Conservation (phyloP, 2,113 vertebrate genomes). For the Pionites leucogaster region DNA sequence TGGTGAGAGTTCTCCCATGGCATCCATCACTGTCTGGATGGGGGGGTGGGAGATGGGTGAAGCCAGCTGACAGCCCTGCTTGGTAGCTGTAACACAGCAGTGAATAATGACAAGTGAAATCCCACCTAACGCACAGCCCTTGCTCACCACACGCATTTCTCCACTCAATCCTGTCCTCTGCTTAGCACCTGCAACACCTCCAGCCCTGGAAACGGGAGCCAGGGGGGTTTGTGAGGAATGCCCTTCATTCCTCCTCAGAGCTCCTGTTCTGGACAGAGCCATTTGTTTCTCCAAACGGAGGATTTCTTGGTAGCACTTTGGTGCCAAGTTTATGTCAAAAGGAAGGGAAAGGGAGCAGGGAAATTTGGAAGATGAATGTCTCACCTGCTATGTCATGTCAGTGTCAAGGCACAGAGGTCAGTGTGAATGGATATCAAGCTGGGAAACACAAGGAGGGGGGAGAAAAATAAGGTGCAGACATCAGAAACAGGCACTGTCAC, state of each 20-base stretch:
- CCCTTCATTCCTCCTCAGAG: not conserved
- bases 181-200: conserved; percentile 8
- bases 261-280: not conserved
- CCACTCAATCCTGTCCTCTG: not conserved
- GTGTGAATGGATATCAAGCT: not conserved
- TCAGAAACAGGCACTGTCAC: not conserved
- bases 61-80: not conserved
- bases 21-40: conserved; percentile 46
- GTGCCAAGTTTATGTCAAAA: conserved; percentile 22
- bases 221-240: not conserved
- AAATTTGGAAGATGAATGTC: conserved; percentile 52
- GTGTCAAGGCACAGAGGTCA: conserved; percentile 22
- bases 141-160: not conserved
- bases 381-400: conserved; percentile 76
- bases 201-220: not conserved
- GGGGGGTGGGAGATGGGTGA: conserved; percentile 16
- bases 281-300: conserved; percentile 2
- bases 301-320: not conserved
- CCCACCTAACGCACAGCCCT: not conserved
- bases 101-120: conserved; percentile 28
- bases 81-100: not conserved
- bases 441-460: not conserved
- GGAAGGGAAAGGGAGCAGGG: not conserved
- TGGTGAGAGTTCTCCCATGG: conserved; percentile 2
- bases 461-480: not conserved